Evolutionary conservation across 2,797 vertebrate genomes (phyloP), one percentile per base, ranked within the genome.

Genomic region (Sebastes oblongus): DNA sequence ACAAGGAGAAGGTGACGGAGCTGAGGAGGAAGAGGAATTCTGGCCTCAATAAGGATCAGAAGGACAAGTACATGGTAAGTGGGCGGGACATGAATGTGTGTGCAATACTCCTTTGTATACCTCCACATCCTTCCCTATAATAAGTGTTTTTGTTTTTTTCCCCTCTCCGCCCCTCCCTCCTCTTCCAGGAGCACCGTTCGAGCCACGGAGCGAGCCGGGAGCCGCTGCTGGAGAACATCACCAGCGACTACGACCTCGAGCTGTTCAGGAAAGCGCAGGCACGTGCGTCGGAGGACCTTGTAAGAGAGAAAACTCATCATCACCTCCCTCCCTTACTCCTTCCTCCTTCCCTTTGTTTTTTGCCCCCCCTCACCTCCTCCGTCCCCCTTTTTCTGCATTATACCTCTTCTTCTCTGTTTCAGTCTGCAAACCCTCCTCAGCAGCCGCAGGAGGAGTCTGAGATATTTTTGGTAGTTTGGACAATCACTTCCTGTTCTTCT

Each of bases 1-100:
- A 99, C 88, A 99, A 99, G 79, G 98, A 99, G 91, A 99, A 99
- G 87, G 98, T 99, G 90, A 97, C 97, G 0, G 98, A 99, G 93
- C 96, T 99, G 92, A 96, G 98, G 93, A 98, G 97, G 95, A 99
- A 98, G 92, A 96, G 98, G 86, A 99, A 98, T 93, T 96, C 97
- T 0, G 95, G 96, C 52, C 93, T 98, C 61, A 96, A 96, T 76
- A 99, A 98, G 92, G 98, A 99, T 71, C 97, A 98, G 91, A 99
- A 99, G 87, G 98, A 99, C 58, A 98, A 97, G 88, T 95, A 96
- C 11, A 95, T 96, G 96, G 98, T 99, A 89, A 91, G 94, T 65
- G 62, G 9, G 16, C 14, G 65, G 34, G 1, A 29, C 32, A 18
- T 4, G 2, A 20, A 30, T 25, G 8, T 1, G 11, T 34, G 34